These are phyloP conservation scores for Luffia ferchaultella DNA, from an alignment of 2,888 invertebrate genomes.

Conservation along the genomic window DNA sequence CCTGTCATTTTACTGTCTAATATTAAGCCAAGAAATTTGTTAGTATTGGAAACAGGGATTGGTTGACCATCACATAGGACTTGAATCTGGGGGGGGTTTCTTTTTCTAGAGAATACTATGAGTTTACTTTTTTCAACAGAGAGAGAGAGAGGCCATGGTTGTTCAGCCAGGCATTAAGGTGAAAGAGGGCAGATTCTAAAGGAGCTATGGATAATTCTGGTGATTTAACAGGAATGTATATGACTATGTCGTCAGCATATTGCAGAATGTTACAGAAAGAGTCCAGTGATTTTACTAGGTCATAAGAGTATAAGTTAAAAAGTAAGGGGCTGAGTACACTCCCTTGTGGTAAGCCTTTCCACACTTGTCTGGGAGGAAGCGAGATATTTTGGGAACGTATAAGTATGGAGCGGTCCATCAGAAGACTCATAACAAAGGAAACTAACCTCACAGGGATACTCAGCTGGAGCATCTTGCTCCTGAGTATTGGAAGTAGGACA, in stretches of 20 bases:
- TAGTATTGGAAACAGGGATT: neutral
- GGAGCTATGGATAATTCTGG: neutral
- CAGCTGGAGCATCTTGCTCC: slow-evolving; percentile 16
- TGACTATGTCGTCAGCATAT: slow-evolving; percentile 22
- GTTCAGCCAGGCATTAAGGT: slow-evolving; percentile 5
- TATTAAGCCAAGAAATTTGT: slow-evolving; percentile 15
- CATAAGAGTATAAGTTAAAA: no score
- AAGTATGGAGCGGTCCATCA: slow-evolving; percentile 11
- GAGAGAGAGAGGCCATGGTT: slow-evolving; percentile 13
- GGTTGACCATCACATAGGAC: neutral
- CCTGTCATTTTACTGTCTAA: slow-evolving; percentile 13
- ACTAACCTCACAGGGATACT: slow-evolving; percentile 16
- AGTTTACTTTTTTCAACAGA: slow-evolving; percentile 12
- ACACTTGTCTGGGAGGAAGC: slow-evolving; percentile 8
- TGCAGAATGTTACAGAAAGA: slow-evolving; percentile 14
- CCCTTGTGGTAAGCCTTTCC: slow-evolving; percentile 19
- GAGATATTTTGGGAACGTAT: no score
- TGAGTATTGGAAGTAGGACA: slow-evolving; percentile 16
- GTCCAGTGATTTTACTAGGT: no score
- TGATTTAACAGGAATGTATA: slow-evolving; percentile 2
- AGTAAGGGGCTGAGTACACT: slow-evolving; percentile 17
- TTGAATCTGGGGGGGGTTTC: slow-evolving; percentile 5
- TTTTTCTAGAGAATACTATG: slow-evolving; percentile 12
- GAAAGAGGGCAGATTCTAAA: slow-evolving; percentile 2
- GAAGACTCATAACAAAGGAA: slow-evolving; percentile 12